These are phyloP conservation scores for Enoplolaimus lenunculus DNA, from an alignment of 2,888 invertebrate genomes.

Conservation along the genomic window DNA sequence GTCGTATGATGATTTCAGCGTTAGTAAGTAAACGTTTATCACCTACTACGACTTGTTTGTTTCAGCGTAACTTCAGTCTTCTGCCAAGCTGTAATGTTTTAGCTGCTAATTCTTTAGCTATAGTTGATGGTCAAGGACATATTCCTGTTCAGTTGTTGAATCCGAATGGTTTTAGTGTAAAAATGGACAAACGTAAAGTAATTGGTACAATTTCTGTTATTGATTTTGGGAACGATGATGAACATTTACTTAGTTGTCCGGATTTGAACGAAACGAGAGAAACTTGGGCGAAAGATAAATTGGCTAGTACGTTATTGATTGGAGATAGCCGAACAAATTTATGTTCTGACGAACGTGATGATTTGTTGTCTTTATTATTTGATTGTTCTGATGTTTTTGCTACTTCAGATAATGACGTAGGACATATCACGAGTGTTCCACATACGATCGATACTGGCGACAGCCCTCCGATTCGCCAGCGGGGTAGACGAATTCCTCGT, in stretches of 20 bases:
- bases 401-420: not conserved
- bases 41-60: not conserved
- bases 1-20: not conserved
- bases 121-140: not conserved
- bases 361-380: not conserved
- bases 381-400: conserved; percentile 4
- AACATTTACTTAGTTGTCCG: not conserved
- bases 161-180: not conserved
- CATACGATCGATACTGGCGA: conserved; percentile 4
- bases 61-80: not conserved
- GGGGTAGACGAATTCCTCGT: conserved; percentile 5
- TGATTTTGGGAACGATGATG: not conserved
- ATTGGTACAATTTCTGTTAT: not conserved
- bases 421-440: not conserved
- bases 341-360: not conserved
- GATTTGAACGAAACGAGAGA: not conserved
- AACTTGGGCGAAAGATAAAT: not conserved
- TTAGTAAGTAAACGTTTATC: not conserved
- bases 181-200: not conserved
- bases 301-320: not conserved
- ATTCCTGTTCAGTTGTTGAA: not conserved
- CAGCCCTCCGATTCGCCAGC: not conserved
- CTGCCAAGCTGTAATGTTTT: not conserved
- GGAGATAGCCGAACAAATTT: not conserved
- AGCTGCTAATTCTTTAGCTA: not conserved